Evolutionary conservation across 2,113 vertebrate species (phyloP).

Genomic region (Labrus mixtus): DNA sequence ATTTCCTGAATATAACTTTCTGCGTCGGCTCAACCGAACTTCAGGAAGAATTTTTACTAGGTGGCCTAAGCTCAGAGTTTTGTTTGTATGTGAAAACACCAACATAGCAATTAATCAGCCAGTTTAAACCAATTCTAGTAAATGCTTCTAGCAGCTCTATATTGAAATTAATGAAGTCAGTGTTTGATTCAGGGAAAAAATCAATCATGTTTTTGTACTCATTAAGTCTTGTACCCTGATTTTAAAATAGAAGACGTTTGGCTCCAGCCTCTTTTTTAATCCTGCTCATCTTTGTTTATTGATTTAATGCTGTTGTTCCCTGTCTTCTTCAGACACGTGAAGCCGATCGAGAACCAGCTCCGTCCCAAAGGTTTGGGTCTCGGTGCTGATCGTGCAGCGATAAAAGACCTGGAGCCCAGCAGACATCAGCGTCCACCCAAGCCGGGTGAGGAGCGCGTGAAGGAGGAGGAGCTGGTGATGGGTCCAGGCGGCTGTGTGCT

Average conservation of each 20-base stretch:
- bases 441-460: conserved; percentile 82
- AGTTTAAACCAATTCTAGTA: too few species aligned
- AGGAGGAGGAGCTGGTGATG: conserved; percentile 84
- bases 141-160: too few species aligned
- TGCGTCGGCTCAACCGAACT: too few species aligned
- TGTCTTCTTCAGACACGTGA: conserved; percentile 83
- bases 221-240: neutral
- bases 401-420: conserved; percentile 81
- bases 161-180: too few species aligned
- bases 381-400: conserved; percentile 86
- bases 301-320: conserved; percentile 1
- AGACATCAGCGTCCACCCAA: conserved; percentile 73
- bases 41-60: too few species aligned
- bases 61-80: too few species aligned
- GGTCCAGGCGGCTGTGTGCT: conserved; percentile 84
- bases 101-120: too few species aligned
- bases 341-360: conserved; percentile 86
- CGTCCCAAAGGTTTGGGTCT: conserved; percentile 91
- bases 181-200: too few species aligned
- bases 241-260: neutral
- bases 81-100: too few species aligned
- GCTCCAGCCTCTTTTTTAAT: conserved; percentile 7
- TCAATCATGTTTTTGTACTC: too few species aligned
- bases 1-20: too few species aligned
- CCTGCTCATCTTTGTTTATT: conserved; percentile 14